Evolutionary conservation across 2,888 invertebrate species (phyloP).

Genomic region (Corythucha ciliata): DNA sequence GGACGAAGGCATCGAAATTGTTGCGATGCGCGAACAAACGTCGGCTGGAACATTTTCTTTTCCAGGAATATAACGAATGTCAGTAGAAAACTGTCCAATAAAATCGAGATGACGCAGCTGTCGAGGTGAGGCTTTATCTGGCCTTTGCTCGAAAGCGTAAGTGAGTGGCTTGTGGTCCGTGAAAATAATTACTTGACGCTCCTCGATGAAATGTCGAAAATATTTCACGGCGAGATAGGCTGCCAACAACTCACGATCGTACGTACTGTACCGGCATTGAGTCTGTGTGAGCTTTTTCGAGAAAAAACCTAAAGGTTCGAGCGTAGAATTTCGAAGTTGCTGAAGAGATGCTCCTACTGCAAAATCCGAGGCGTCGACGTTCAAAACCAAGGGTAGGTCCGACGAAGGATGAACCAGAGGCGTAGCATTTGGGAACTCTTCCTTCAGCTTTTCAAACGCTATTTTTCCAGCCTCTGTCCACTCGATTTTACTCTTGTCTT

Average conservation of each 20-base stretch:
- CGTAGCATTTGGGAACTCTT: conserved; percentile 35
- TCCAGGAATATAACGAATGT: conserved; percentile 36
- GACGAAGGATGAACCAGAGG: conserved; percentile 39
- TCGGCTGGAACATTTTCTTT: conserved; percentile 40
- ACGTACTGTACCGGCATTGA: conserved; percentile 39
- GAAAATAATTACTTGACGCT: conserved; percentile 3
- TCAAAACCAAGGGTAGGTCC: conserved; percentile 17
- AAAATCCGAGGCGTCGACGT: conserved; percentile 15
- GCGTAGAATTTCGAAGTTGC: conserved; percentile 27
- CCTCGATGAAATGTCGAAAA: conserved; percentile 16
- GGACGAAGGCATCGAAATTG: not conserved
- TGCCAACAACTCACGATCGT: conserved; percentile 37
- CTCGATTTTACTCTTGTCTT: conserved; percentile 4
- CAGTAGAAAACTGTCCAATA: conserved; percentile 9
- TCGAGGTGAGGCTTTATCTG: conserved; percentile 37
- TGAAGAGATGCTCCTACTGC: conserved; percentile 35
- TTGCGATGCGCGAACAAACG: conserved; percentile 35
- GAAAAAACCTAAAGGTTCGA: conserved; percentile 32
- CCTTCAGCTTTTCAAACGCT: conserved; percentile 37
- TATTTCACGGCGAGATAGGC: conserved; percentile 37
- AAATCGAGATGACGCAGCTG: not conserved
- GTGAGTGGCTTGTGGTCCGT: conserved; percentile 19
- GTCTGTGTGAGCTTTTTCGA: conserved; percentile 32
- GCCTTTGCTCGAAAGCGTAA: conserved; percentile 22
- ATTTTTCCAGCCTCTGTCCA: conserved; percentile 30